Base-by-base conservation (phyloP, 2,113 vertebrate genomes). In the Gallinago media region DNA sequence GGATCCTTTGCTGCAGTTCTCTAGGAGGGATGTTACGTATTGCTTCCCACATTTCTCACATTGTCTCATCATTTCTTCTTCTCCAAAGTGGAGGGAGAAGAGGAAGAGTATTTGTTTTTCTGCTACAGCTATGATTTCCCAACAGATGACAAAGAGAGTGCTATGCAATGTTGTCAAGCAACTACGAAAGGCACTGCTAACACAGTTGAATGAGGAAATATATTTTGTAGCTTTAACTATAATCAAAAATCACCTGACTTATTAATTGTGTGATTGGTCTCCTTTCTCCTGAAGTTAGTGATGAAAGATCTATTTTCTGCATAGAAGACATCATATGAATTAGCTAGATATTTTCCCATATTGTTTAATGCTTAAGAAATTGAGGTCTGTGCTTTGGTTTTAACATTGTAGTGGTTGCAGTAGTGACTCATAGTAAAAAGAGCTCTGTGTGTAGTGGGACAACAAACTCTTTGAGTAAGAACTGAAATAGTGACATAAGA, bases 371-470 rank as follows among this genome's bases (percentile, higher is more conserved):
- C 7, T 90, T 70, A 47, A 71, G 42, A 76, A 88, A 80, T 34
- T 15, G 42, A 86, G 3, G 6, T 77, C 46, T 59, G 3, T 79
- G 32, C 13, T 92, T 93, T 34, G 3, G 1, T 86, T 94, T 88
- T 50, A 58, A 76, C 8, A 29, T 66, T 38, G 12, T 21, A 66
- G 27, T 58, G 6, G 4, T 3, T 55, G 31, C 31, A 63, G 34
- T 27, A n/a, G 23, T 55, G 22, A 44, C 52, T 66, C 79, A 27
- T 18, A 34, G 9, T 31, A 79, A 62, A 31, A 72, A n/a, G n/a
- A 18, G 0, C 4, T 67, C 71, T 40, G 4, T 34, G 15, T 3
- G 1, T 65, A 15, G 14, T 52, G 27, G 21, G 1, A 76, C 20
- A 90, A 13, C 4, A 66, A 63, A 5, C 3, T 70, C 18, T 88